Conservation (phyloP, 2,113 vertebrate species). For the Herpetotheres cachinnans region DNA sequence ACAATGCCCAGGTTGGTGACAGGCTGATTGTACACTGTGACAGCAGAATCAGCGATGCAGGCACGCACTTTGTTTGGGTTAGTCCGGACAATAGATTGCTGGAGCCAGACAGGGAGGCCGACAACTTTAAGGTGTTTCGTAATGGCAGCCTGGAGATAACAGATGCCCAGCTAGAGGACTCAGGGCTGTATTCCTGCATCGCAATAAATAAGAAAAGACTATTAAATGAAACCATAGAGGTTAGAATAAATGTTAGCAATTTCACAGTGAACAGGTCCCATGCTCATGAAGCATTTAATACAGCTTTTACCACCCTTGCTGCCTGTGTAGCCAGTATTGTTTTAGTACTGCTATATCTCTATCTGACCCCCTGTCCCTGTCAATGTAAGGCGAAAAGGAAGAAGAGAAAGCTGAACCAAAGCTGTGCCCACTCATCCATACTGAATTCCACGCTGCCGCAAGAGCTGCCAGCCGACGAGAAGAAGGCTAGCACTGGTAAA, state of each 20-base stretch:
- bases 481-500: constrained; percentile 78
- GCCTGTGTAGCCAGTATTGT: constrained; percentile 86
- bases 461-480: constrained; percentile 68
- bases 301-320: constrained; percentile 86
- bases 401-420: constrained; percentile 68
- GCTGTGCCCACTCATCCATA: constrained; percentile 63
- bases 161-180: constrained; percentile 73
- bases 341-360: constrained; percentile 86
- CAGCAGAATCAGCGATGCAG: constrained; percentile 55
- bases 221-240: constrained; percentile 71
- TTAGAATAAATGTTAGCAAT: constrained; percentile 79
- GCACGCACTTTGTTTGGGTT: constrained; percentile 75
- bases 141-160: constrained; percentile 83
- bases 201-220: constrained; percentile 70
- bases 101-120: constrained; percentile 56
- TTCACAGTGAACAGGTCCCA: constrained; percentile 65
- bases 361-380: constrained; percentile 83
- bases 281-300: constrained; percentile 81
- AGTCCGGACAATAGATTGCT: constrained; percentile 72
- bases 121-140: constrained; percentile 69
- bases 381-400: constrained; percentile 64
- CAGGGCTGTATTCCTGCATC: constrained; percentile 79
- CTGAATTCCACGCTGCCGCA: constrained; percentile 61
- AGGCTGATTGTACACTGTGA: constrained; percentile 78
- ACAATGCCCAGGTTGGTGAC: constrained; percentile 75